Conservation (phyloP, 2,113 vertebrate species). For the Pterophyllum scalare region DNA sequence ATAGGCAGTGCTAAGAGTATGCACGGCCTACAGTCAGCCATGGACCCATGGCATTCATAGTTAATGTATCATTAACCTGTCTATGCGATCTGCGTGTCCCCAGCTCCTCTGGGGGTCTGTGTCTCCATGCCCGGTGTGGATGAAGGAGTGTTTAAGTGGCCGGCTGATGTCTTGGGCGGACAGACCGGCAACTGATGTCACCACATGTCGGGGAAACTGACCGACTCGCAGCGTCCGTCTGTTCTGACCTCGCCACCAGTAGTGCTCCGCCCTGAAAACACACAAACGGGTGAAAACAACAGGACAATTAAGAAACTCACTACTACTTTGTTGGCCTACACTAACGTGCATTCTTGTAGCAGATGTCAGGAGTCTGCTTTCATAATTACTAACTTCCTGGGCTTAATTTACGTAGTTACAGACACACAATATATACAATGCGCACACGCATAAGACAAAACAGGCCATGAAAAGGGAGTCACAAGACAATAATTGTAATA, state of each 20-base stretch:
- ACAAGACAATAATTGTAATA: not conserved
- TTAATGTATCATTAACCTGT: conserved; percentile 82
- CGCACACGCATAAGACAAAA: not conserved
- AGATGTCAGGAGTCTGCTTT: not conserved
- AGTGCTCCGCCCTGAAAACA: conserved; percentile 92
- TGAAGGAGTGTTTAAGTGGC: conserved; percentile 98
- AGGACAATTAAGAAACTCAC: too few species aligned
- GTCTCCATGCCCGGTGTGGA: conserved; percentile 98
- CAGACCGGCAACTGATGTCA: conserved; percentile 95
- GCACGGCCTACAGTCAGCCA: not conserved
- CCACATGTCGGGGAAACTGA: conserved; percentile 95
- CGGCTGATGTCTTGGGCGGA: conserved; percentile 99
- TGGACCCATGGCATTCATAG: fast-evolving
- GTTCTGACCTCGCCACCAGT: conserved; percentile 99
- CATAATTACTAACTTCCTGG: not conserved
- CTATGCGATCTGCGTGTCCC: conserved; percentile 97
- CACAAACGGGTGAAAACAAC: not conserved
- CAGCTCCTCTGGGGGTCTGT: conserved; percentile 95
- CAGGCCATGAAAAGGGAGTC: not conserved
- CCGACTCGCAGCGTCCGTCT: conserved; percentile 92
- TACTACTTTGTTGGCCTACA: not conserved
- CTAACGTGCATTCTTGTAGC: not conserved
- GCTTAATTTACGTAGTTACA: not conserved
- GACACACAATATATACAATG: not conserved
- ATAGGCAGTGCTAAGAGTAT: not conserved